Base-by-base conservation (phyloP, 2,888 invertebrate genomes). In the Phragmatobia fuliginosa region DNA sequence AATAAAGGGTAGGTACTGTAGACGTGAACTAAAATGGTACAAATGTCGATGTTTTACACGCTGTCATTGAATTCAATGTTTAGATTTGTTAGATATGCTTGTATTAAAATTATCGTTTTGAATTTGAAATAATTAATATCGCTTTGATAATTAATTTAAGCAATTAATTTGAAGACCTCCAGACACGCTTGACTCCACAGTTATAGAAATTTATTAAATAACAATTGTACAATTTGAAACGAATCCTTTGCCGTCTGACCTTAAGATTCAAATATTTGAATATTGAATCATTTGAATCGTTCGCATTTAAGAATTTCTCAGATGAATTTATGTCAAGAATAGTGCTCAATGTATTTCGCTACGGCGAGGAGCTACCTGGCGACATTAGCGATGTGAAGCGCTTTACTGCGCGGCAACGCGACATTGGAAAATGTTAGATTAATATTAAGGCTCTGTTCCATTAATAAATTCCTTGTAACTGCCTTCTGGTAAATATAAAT, bases 181-280 rank as follows among this genome's bases (percentile, higher is more conserved):
- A 52, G 28, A 31, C 38, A 49, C 25, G 49, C 38, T 62, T 56
- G 56, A 56, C 62, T 62, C 41, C n/a, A 21, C 32, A 52, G 21
- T 33, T 41, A 62, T 33, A 38, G 49, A 67, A 58, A 38, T 56
- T 62, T 63, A 58, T 68, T 45, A 33, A 18, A 63, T 67, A 74
- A 73, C 66, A 71, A 70, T 62, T 38, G 36, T 68, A 76, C 62
- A 76, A 80, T 70, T 74, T 31, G 18, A 58, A 72, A 68, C 52
- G 58, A 45, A n/a, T 45, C 66, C 56, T 77, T 82, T 79, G 75
- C 77, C 49, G 49, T 41, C 62, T 76, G 70, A 66, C 68, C 76
- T 75, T 76, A 68, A 65, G 58, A 70, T 75, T 76, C 73, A 80
- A 81, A 80, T 78, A 80, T 82, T 82, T 82, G 73, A 73, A 80